Evolutionary conservation across 2,113 vertebrate species (phyloP).

Genomic region (Engystomops pustulosus): DNA sequence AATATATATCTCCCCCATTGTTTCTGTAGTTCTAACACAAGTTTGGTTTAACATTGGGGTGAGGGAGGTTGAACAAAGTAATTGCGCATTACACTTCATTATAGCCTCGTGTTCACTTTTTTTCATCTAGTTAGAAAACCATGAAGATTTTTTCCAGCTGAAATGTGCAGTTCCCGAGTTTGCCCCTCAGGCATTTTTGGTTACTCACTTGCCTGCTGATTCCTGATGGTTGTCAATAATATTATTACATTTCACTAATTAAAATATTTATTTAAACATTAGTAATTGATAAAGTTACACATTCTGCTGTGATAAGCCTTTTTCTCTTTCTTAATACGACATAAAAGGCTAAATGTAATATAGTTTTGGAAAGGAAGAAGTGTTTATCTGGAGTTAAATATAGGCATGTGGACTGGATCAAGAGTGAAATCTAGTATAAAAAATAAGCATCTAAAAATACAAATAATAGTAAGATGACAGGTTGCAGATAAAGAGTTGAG

Average conservation of each 20-base stretch:
- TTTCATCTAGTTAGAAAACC: too few relatives aligned
- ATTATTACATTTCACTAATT: not conserved
- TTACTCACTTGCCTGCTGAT: too few relatives aligned
- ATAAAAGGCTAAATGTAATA: slow-evolving; percentile 63
- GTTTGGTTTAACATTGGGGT: too few relatives aligned
- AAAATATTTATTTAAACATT: not conserved
- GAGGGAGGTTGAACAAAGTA: too few relatives aligned
- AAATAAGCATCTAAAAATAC: slow-evolving; percentile 22
- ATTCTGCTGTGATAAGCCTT: not conserved
- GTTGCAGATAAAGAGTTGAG: slow-evolving; percentile 11
- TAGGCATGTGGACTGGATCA: slow-evolving; percentile 64
- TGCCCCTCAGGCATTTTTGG: too few relatives aligned
- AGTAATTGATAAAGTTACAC: not conserved
- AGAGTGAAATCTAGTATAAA: slow-evolving; percentile 61
- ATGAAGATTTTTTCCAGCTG: too few relatives aligned
- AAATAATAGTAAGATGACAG: slow-evolving; percentile 28
- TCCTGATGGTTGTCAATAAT: too few relatives aligned
- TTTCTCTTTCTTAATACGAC: not conserved
- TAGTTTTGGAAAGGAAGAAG: slow-evolving; percentile 64
- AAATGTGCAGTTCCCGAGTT: too few relatives aligned
- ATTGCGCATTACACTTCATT: too few relatives aligned
- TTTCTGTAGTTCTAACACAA: too few relatives aligned
- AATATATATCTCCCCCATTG: too few relatives aligned
- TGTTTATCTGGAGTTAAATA: slow-evolving; percentile 57
- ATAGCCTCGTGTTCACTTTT: too few relatives aligned